Evolutionary conservation across 2,888 invertebrate genomes (phyloP).

Genomic region (Idaea aversata): DNA sequence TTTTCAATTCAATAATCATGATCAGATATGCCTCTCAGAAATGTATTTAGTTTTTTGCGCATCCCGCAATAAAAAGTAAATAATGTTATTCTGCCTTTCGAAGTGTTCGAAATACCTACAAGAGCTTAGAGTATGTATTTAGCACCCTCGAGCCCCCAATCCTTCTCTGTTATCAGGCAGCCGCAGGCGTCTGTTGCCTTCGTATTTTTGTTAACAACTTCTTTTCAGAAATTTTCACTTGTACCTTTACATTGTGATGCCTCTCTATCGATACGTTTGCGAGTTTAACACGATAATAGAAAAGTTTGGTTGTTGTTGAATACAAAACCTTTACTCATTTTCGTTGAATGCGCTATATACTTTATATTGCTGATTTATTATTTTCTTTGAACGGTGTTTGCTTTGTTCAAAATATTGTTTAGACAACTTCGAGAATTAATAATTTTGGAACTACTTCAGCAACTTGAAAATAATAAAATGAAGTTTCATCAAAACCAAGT

Average conservation of each 20-base stretch:
- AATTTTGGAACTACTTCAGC: not conserved
- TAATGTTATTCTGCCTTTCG: slow-evolving; percentile 7
- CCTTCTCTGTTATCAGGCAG: slow-evolving; percentile 63
- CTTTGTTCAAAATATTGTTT: not conserved
- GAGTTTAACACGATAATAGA: slow-evolving; percentile 16
- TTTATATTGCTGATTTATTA: not conserved
- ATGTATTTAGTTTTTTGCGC: not conserved
- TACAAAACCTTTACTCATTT: slow-evolving; percentile 1
- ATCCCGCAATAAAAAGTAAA: slow-evolving; percentile 2
- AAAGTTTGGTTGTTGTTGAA: slow-evolving; percentile 21
- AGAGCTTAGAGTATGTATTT: slow-evolving; percentile 1
- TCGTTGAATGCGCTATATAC: not conserved
- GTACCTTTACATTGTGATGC: slow-evolving; percentile 43
- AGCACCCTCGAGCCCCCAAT: slow-evolving; percentile 34
- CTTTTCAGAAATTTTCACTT: slow-evolving; percentile 69
- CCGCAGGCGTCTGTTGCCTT: slow-evolving; percentile 62
- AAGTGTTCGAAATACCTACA: not conserved
- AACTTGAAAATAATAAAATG: not conserved
- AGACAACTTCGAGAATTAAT: not conserved
- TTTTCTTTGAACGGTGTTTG: not conserved
- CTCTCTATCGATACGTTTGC: not conserved
- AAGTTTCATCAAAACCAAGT: too few species aligned
- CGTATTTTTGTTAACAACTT: slow-evolving; percentile 79
- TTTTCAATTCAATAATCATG: not conserved
- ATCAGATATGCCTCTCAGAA: not conserved